Percentiles rank a stretch among this genome's conserved stretches.
These are phyloP conservation scores for Actinia tenebrosa DNA, from an alignment of 64 coral and sea anemone genomes.

Conservation along the genomic window DNA sequence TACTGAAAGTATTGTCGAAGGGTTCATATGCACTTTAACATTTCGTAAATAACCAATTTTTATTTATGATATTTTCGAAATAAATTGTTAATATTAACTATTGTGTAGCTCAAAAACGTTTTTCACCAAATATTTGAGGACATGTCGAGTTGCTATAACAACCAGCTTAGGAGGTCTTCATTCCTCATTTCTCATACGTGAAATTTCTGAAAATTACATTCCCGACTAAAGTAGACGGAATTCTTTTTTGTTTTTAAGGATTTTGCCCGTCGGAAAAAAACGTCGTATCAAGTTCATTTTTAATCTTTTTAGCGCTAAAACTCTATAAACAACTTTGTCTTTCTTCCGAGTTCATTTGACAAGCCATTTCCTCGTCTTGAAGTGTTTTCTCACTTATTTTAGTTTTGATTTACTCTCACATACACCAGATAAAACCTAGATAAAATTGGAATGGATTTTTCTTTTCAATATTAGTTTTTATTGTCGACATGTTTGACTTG, in stretches of 20 bases:
- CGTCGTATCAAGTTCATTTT: neutral
- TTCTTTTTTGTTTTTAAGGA: neutral
- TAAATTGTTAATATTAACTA: too few relatives aligned
- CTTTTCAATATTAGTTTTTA: slow-evolving; percentile 9
- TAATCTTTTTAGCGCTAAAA: neutral
- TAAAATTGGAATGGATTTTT: neutral
- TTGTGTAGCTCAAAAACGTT: too few relatives aligned
- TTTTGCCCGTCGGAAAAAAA: too few relatives aligned
- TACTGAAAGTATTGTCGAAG: too few relatives aligned
- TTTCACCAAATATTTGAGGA: too few relatives aligned
- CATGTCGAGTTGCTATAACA: too few relatives aligned
- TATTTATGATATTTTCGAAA: too few relatives aligned
- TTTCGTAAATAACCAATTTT: neutral
- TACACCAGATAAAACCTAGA: neutral
- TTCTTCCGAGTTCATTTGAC: neutral
- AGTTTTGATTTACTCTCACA: neutral
- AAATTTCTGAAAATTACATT: too few relatives aligned
- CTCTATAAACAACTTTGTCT: neutral
- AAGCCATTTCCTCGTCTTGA: neutral
- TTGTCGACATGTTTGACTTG: neutral
- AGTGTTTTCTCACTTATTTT: neutral
- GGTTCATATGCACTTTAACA: neutral
- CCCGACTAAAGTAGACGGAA: too few relatives aligned
- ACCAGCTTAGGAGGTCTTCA: too few relatives aligned
- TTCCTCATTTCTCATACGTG: too few relatives aligned